Conservation (phyloP, 1,140 invertebrate species). For the Aphelenchoides fujianensis region DNA sequence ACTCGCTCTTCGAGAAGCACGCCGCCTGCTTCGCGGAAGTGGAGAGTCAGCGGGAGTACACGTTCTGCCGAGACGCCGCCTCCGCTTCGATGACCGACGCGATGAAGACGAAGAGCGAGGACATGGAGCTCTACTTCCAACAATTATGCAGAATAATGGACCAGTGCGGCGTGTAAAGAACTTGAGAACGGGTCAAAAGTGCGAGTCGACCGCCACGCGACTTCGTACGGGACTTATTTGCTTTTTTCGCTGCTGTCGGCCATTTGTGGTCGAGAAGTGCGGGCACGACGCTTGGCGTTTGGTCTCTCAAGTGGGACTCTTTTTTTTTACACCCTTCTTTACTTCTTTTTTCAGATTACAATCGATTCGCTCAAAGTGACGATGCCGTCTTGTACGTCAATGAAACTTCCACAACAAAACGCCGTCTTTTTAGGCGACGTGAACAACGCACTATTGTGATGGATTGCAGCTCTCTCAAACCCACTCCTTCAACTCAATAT, state of each 20-base stretch:
- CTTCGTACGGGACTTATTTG: no score
- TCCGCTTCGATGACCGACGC: constrained; percentile 35
- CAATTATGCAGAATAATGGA: constrained; percentile 35
- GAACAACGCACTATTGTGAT: constrained; percentile 23
- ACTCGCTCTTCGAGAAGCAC: constrained; percentile 35
- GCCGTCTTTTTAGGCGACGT: no score
- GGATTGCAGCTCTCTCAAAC: neutral
- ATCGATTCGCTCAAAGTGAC: constrained; percentile 29
- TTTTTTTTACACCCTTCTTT: neutral
- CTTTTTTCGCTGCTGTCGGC: constrained; percentile 39
- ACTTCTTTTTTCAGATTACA: constrained; percentile 29
- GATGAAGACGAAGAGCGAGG: constrained; percentile 23
- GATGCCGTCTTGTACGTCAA: constrained; percentile 31
- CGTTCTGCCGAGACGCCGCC: constrained; percentile 29
- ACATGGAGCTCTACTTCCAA: constrained; percentile 33
- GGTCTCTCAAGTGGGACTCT: constrained; percentile 37
- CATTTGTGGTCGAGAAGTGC: constrained; percentile 40
- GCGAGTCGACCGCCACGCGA: no score
- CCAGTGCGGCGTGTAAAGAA: no score
- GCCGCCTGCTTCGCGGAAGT: constrained; percentile 41
- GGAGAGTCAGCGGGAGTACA: constrained; percentile 27
- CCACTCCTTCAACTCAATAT: neutral
- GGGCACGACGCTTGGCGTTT: constrained; percentile 35
- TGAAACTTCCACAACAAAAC: no score
- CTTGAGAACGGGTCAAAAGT: no score